Evolutionary conservation across 2,113 vertebrate species (phyloP).

Genomic region (Trematocara unimaculatum): DNA sequence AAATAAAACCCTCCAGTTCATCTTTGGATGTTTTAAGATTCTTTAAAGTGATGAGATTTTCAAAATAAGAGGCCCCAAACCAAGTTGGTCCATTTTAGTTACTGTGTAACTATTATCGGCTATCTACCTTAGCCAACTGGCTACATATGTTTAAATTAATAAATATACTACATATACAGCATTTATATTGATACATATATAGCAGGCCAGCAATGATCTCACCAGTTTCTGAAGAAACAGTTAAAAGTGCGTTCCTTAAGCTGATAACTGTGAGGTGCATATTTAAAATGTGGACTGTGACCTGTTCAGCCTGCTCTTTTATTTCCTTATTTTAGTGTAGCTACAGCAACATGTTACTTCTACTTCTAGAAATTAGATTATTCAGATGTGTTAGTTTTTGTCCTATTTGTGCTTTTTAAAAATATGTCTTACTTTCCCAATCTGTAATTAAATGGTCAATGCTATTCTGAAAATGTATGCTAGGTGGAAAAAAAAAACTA

Average conservation of each 20-base stretch:
- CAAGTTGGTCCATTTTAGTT: background rate
- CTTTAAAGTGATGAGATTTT: rapidly evolving
- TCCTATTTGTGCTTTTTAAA: background rate
- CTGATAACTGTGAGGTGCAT: background rate
- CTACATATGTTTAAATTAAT: background rate
- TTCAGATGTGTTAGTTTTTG: background rate
- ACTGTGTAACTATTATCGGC: background rate
- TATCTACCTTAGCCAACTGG: background rate
- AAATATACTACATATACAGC: background rate
- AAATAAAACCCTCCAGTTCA: background rate
- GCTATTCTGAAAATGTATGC: background rate
- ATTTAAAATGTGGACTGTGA: background rate
- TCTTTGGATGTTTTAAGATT: background rate
- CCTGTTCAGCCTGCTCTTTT: background rate
- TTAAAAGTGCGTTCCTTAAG: background rate
- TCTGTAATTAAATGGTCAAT: background rate
- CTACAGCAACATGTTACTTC: background rate
- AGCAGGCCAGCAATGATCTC: background rate
- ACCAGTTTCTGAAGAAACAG: background rate
- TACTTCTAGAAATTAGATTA: background rate
- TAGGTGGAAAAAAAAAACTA: rapidly evolving
- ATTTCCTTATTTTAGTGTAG: background rate
- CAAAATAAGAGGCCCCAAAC: background rate
- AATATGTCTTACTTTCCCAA: background rate
- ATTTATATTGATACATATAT: background rate